A percentile compares a stretch with the other conserved stretches of the same genome.
Conservation (phyloP, 1,140 invertebrate species). For the Neodiprion virginianus region DNA sequence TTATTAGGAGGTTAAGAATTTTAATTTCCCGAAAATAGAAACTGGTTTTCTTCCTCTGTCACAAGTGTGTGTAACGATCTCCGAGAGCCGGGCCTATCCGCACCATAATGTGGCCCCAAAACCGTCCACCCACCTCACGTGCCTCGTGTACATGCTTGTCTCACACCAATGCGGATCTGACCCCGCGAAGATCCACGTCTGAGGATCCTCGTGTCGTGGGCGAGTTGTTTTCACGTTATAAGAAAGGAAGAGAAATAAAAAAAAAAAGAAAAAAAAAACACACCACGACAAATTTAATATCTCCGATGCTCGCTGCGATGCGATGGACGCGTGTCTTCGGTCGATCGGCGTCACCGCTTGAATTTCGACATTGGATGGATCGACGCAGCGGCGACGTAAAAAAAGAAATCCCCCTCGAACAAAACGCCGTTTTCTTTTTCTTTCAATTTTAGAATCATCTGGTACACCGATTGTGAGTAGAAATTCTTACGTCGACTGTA, state of each 20-base stretch:
- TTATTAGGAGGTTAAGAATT: conserved; percentile 33
- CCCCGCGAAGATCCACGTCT: not conserved
- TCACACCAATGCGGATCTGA: too few species aligned
- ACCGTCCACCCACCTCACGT: conserved; percentile 5
- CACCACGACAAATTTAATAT: not conserved
- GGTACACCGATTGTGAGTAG: too few species aligned
- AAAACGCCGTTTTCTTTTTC: too few species aligned
- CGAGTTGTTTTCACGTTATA: conserved; percentile 3
- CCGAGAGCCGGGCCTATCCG: too few species aligned
- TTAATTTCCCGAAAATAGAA: conserved; percentile 43
- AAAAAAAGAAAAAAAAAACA: too few species aligned
- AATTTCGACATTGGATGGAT: not conserved
- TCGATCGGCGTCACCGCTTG: not conserved
- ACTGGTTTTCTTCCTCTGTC: not conserved
- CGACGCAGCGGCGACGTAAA: too few species aligned
- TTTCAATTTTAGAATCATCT: too few species aligned
- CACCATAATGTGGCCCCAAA: not conserved
- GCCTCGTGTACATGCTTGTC: not conserved
- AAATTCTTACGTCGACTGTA: too few species aligned
- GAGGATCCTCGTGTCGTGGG: not conserved
- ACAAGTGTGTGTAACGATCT: too few species aligned
- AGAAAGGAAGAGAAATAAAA: not conserved
- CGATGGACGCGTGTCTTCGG: not conserved
- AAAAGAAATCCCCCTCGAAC: too few species aligned
- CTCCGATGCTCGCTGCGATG: not conserved